Percentiles rank a stretch among this genome's conserved stretches.
These are phyloP conservation scores for Acrobeloides nanus DNA, from an alignment of 2,888 invertebrate species.

Conservation along the genomic window DNA sequence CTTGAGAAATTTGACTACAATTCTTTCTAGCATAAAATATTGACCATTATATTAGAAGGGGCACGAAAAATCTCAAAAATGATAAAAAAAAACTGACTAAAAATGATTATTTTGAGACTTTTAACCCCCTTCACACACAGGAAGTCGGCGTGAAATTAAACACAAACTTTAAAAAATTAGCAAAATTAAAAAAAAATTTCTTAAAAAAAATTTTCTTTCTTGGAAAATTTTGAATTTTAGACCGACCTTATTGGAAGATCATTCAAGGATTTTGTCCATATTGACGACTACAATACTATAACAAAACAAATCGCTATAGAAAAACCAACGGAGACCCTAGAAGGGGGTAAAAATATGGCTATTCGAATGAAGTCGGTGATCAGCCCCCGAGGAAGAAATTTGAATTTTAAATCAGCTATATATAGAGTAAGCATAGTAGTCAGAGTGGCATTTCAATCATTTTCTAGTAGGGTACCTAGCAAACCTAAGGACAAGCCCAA, in stretches of 20 bases:
- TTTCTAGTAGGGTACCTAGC: no score
- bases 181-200: background rate
- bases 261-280: slow-evolving; percentile 85
- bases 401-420: slow-evolving; percentile 86
- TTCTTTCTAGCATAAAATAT: no score
- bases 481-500: no score
- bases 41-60: no score
- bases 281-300: slow-evolving; percentile 74
- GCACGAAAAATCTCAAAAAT: no score
- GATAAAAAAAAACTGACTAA: no score
- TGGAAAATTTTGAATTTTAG: slow-evolving; percentile 58
- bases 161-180: no score
- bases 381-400: slow-evolving; percentile 81
- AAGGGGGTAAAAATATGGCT: slow-evolving; percentile 59
- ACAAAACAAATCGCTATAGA: slow-evolving; percentile 10
- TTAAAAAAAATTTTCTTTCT: background rate
- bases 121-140: no score
- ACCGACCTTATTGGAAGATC: slow-evolving; percentile 91
- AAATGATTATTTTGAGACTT: no score
- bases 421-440: slow-evolving; percentile 71
- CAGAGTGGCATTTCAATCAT: no score
- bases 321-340: slow-evolving; percentile 6
- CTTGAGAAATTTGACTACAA: no score
- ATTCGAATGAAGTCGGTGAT: slow-evolving; percentile 85
- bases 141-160: no score